Base-by-base conservation (phyloP, 2,888 invertebrate species). In the Protonemura montana region DNA sequence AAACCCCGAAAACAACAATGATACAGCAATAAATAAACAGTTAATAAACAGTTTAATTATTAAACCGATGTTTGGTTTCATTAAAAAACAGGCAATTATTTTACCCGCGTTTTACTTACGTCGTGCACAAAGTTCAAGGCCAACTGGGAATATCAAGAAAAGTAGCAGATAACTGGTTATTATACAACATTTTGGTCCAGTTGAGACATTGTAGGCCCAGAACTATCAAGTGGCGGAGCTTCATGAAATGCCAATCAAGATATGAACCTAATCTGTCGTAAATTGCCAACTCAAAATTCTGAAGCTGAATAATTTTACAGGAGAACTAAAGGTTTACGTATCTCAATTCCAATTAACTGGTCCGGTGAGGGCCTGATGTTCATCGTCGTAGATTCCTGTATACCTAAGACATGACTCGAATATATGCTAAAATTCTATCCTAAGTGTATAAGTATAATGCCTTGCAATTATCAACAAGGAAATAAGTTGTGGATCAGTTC, bases 381-480 rank as follows among this genome's bases (percentile, higher is more conserved):
- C 21, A 16, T 59, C 59, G 59, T 59, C 6, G 13, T 59, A 21
- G 13, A 2, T 41, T 59, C 21, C 1, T 59, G 16, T 7, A 41
- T 41, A 41, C n/a, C n/a, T 41, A 59, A 59, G 59, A 59, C 59
- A 7, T 59, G 59, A 2, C 59, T 59, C 2, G 13, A 59, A 59
- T 59, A 59, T 59, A 59, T 59, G 59, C 59, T 59, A 59, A 59
- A 59, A 59, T 59, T 10, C 16, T 59, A 13, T 59, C 59, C 2
- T 16, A 59, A 59, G 59, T 59, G 59, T 59, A 59, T 59, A 59
- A 59, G 59, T 59, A 6, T 35, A 59, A 59, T 59, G 59, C 16
- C 16, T 21, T 59, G 59, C 59, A 59, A 78, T 27, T 78, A 78
- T 78, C 28, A 78, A 78, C 28, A 78, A 78, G 78, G 78, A 78